Percentiles rank a stretch among this genome's conserved stretches.
These are phyloP conservation scores for Daboia siamensis DNA, from an alignment of 2,113 vertebrate species.

Conservation along the genomic window DNA sequence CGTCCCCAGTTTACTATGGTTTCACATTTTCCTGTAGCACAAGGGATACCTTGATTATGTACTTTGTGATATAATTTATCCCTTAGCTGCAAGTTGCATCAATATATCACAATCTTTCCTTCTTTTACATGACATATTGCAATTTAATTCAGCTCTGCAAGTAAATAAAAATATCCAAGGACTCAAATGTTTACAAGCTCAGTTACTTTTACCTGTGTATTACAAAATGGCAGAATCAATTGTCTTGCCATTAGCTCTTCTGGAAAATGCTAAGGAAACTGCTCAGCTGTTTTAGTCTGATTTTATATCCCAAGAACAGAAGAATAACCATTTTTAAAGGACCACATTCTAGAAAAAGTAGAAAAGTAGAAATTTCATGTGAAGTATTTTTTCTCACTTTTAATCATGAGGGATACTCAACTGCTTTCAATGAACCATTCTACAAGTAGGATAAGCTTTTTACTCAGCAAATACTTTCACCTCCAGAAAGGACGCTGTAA, in stretches of 20 bases:
- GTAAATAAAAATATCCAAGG: background rate
- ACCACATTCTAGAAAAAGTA: background rate
- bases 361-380: background rate
- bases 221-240: background rate
- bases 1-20: background rate
- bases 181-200: background rate
- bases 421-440: background rate
- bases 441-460: background rate
- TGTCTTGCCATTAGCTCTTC: background rate
- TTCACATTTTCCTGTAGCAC: background rate
- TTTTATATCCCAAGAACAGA: background rate
- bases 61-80: background rate
- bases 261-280: background rate
- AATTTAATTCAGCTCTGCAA: background rate
- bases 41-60: background rate
- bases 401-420: background rate
- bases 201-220: background rate
- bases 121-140: background rate
- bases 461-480: background rate
- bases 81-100: background rate
- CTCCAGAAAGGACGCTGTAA: background rate
- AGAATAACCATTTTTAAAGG: background rate
- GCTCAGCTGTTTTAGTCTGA: background rate
- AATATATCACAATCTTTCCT: background rate
- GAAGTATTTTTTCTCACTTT: background rate